These are phyloP conservation scores for Leptinotarsa juncta DNA, from an alignment of 2,888 invertebrate species.

Conservation along the genomic window DNA sequence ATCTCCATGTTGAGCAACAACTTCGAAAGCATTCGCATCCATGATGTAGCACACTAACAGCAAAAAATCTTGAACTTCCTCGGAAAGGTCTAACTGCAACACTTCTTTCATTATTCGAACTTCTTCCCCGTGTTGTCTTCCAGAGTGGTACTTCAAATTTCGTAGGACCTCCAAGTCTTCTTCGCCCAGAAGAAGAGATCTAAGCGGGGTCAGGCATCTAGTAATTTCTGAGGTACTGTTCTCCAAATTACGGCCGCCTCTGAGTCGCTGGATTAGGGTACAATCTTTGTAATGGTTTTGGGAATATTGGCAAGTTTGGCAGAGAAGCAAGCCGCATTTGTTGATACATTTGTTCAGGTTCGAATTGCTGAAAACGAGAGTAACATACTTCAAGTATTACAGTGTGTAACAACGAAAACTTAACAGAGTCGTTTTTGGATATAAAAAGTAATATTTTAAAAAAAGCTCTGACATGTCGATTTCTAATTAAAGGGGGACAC, in stretches of 20 bases:
- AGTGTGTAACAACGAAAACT: no score
- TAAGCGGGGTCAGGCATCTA: conserved; percentile 65
- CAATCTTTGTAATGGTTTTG: conserved; percentile 75
- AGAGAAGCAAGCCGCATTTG: conserved; percentile 78
- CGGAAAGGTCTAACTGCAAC: conserved; percentile 66
- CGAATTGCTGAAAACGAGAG: conserved; percentile 62
- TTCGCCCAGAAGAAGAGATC: conserved; percentile 63
- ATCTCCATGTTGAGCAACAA: conserved; percentile 63
- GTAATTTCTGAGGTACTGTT: conserved; percentile 21
- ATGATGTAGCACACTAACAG: conserved; percentile 71
- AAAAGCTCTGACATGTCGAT: no score
- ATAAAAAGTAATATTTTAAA: no score
- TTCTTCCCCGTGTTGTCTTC: conserved; percentile 71
- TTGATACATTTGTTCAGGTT: conserved; percentile 68
- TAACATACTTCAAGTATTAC: no score
- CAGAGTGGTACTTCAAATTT: conserved; percentile 69
- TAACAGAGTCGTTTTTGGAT: no score
- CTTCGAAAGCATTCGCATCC: conserved; percentile 79
- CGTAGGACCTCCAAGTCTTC: conserved; percentile 69
- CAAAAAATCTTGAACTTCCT: conserved; percentile 72
- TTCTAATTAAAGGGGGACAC: no score
- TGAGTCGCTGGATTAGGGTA: conserved; percentile 70
- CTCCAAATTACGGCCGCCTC: conserved; percentile 56
- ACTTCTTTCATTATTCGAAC: conserved; percentile 68
- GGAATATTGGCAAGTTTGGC: conserved; percentile 75